Base-by-base conservation (phyloP, 1,140 invertebrate species). In the Drosophila sucinea region DNA sequence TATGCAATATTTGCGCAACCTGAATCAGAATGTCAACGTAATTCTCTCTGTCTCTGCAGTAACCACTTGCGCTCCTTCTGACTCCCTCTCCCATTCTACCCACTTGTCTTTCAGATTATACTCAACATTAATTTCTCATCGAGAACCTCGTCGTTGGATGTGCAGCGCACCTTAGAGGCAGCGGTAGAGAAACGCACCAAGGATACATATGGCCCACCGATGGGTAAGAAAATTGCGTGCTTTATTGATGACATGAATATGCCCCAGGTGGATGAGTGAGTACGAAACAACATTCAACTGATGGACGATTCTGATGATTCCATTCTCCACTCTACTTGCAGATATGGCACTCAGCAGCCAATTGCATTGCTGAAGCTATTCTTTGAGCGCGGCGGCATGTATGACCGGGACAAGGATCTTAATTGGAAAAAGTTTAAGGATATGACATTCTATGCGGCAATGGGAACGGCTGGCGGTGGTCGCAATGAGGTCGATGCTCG, bases 201-300 rank as follows among this genome's bases (percentile, higher is more conserved):
- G 92, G 96, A 98, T 90, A 95, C 95, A 23, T 98, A 96, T 87
- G 97, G 97, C 0, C 97, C 97, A 62, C 95, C 96, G 3, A 94
- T 96, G 44, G 97, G 97, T 23, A 98, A 97, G 93, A 95, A 96
- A 82, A 93, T 98, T 76, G 93, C 98, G 51, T 94, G 97, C 74
- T 98, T 98, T 90, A 96, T 98, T 74, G 98, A 98, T 91, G 97
- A 98, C 83, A 96, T 98, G 95, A 98, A 98, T 92, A 98, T 98
- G 97, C 97, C 97, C 40, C 94, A 97, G 92, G 96, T 97, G 30
- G 93, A 94, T 81, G 87, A 90, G 90, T 92, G 73, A 91, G 86
- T 91, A 66, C 51, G 60, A 58, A 33, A 51, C 44, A 25, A 40
- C 54, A 38, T 35, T 33, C 63, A 63, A 60, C 32, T 41, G 47